These are phyloP conservation scores for Muntiacus muntjak DNA, from an alignment of 2,113 vertebrate genomes.

Conservation along the genomic window DNA sequence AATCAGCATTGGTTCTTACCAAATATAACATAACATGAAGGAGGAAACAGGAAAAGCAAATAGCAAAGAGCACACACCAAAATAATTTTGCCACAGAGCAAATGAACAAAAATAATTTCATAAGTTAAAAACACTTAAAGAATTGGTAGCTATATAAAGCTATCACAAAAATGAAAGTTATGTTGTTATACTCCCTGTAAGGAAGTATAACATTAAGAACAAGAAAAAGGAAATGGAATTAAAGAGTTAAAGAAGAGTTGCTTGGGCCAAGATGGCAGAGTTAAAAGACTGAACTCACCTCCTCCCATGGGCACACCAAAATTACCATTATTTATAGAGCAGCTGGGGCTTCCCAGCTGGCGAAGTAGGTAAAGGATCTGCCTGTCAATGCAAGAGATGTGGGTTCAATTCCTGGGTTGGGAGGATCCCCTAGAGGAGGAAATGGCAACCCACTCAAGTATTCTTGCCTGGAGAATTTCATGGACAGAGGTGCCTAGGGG, in stretches of 20 bases:
- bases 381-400: background rate
- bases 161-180: background rate
- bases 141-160: background rate
- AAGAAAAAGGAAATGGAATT: background rate
- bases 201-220: background rate
- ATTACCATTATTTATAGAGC: background rate
- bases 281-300: background rate
- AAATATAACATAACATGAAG: background rate
- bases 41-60: background rate
- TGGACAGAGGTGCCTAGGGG: background rate
- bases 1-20: background rate
- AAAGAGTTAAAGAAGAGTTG: background rate
- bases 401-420: background rate
- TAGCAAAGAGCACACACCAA: background rate
- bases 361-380: background rate
- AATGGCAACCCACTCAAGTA: background rate
- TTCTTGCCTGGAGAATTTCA: background rate
- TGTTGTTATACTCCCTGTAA: background rate
- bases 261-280: background rate
- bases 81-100: background rate
- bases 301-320: background rate
- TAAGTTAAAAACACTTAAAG: background rate
- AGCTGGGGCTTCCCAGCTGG: background rate
- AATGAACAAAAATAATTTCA: background rate
- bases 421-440: background rate